Percentiles rank a stretch among this genome's conserved stretches.
phyloP scores from a whole-genome alignment of 64 coral and sea anemone genomes.

The Pocillopora damicornis region DNA sequence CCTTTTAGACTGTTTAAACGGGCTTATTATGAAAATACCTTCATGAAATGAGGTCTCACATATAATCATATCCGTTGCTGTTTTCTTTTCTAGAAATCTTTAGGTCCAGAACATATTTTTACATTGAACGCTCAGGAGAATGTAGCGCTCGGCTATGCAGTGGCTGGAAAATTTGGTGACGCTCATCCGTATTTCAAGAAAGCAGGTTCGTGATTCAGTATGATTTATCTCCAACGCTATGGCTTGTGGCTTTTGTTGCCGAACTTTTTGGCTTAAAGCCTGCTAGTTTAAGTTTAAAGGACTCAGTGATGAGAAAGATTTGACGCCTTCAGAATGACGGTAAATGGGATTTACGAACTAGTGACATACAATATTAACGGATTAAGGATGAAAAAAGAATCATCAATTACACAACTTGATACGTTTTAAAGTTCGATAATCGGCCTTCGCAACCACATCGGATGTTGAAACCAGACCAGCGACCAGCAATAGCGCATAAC shows the following conservation, averaged over 20 bases:
- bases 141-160: conserved; percentile 42
- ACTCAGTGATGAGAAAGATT: too few relatives aligned
- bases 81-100: conserved; percentile 28
- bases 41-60: neutral
- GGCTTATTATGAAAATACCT: neutral
- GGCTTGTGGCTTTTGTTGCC: neutral
- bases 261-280: neutral
- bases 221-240: neutral
- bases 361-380: too few relatives aligned
- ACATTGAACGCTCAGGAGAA: conserved; percentile 79
- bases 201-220: conserved; percentile 42
- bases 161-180: conserved; percentile 17
- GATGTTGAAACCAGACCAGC: too few relatives aligned
- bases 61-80: neutral
- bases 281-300: too few relatives aligned
- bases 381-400: too few relatives aligned
- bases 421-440: too few relatives aligned
- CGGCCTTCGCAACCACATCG: too few relatives aligned
- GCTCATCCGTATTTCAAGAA: conserved; percentile 89
- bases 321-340: too few relatives aligned
- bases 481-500: too few relatives aligned
- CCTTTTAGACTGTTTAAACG: too few relatives aligned
- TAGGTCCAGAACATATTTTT: conserved; percentile 60
- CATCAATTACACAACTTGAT: too few relatives aligned
- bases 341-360: too few relatives aligned